Evolutionary conservation across 2,888 invertebrate species (phyloP).

Genomic region (Nemotelus nigrinus): DNA sequence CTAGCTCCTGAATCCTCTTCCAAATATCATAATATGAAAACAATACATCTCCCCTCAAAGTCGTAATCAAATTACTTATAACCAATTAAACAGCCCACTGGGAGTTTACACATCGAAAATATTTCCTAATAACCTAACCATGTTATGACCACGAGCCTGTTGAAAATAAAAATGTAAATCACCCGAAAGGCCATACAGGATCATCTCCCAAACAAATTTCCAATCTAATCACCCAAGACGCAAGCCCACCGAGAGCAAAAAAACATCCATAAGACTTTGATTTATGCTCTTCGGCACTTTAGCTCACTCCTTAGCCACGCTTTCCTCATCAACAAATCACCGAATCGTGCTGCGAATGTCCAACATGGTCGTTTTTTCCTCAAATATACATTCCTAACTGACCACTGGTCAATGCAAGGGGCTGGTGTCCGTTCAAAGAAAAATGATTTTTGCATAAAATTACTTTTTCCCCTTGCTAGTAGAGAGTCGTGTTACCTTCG

Average conservation of each 20-base stretch:
- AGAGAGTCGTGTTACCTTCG: slow-evolving; percentile 13
- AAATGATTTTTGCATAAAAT: slow-evolving; percentile 45
- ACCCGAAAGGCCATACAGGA: slow-evolving; percentile 17
- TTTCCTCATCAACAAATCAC: slow-evolving; percentile 46
- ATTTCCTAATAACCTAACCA: slow-evolving; percentile 47
- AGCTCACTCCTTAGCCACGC: slow-evolving; percentile 49
- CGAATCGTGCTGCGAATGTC: neutral
- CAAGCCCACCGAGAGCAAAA: neutral
- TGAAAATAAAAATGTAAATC: slow-evolving; percentile 42
- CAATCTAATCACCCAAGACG: neutral
- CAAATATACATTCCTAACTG: slow-evolving; percentile 8
- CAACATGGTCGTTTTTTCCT: neutral
- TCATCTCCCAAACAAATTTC: slow-evolving; percentile 35
- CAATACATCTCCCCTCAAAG: slow-evolving; percentile 9
- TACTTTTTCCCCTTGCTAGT: slow-evolving; percentile 37
- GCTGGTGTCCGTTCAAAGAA: slow-evolving; percentile 1
- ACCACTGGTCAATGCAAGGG: slow-evolving; percentile 45
- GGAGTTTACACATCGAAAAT: slow-evolving; percentile 42
- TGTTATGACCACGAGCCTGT: slow-evolving; percentile 50
- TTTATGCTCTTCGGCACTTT: slow-evolving; percentile 46
- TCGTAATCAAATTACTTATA: slow-evolving; percentile 48
- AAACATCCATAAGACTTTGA: slow-evolving; percentile 48
- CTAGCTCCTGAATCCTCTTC: neutral
- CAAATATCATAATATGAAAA: neutral
- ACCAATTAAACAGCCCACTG: slow-evolving; percentile 45